Conservation (phyloP, 2,888 invertebrate species). For the Clusia tigrina region DNA sequence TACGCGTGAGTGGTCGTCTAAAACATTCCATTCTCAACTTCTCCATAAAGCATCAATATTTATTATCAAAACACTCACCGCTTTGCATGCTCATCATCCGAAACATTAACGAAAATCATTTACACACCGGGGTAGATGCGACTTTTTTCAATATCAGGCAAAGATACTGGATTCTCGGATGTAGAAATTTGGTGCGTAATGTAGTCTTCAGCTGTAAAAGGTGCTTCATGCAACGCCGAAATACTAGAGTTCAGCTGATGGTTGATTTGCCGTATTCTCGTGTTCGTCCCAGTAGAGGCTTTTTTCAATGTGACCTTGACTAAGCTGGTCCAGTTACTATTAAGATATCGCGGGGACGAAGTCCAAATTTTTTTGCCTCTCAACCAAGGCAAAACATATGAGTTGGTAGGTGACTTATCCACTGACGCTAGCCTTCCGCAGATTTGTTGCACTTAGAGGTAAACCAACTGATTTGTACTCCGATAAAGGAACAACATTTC, state of each 20-base stretch:
- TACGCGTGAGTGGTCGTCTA: too few relatives aligned
- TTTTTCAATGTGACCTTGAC: constrained; percentile 23
- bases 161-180: constrained; percentile 31
- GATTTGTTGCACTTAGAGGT: constrained; percentile 18
- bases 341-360: constrained; percentile 17
- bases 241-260: constrained; percentile 25
- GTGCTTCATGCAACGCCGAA: constrained; percentile 30
- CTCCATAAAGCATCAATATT: constrained; percentile 23
- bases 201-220: constrained; percentile 19
- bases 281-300: constrained; percentile 12
- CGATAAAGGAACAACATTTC: constrained; percentile 16
- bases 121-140: constrained; percentile 26
- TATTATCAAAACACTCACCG: constrained; percentile 15
- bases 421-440: constrained; percentile 15
- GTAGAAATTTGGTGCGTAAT: too few relatives aligned
- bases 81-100: constrained; percentile 21
- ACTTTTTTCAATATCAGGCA: constrained; percentile 22
- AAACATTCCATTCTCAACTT: too few relatives aligned
- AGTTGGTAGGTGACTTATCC: constrained; percentile 11
- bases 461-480: constrained; percentile 13
- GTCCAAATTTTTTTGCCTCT: constrained; percentile 27
- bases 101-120: constrained; percentile 15
- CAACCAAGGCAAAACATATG: constrained; percentile 25
- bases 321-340: constrained; percentile 29
- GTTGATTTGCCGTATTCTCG: constrained; percentile 22